phyloP scores from a whole-genome alignment of 2,113 vertebrate species.

The Acanthochromis polyacanthus region DNA sequence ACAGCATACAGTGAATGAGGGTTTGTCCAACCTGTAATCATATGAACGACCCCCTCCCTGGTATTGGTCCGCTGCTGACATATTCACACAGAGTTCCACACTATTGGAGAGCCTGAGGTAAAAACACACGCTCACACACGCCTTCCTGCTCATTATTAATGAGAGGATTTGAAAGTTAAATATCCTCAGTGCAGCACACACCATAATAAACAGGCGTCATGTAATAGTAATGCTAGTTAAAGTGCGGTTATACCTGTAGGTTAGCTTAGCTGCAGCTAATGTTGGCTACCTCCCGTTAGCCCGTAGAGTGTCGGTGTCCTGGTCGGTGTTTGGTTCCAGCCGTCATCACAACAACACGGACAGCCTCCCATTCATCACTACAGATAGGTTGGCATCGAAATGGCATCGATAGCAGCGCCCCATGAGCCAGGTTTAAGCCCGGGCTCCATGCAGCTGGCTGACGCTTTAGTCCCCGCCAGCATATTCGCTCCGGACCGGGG shows the following conservation, averaged over 20 bases:
- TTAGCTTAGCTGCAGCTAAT: background rate
- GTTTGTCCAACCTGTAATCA: slow-evolving; percentile 45
- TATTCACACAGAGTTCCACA: background rate
- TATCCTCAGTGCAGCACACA: background rate
- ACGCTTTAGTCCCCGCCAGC: slow-evolving; percentile 90
- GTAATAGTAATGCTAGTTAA: background rate
- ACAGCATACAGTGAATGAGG: slow-evolving; percentile 2
- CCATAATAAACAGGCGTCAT: background rate
- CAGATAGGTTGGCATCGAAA: slow-evolving; percentile 55
- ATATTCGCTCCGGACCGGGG: slow-evolving; percentile 93
- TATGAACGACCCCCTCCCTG: slow-evolving; percentile 63
- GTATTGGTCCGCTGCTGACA: slow-evolving; percentile 54
- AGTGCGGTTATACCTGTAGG: background rate
- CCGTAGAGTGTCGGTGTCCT: background rate
- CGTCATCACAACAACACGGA: slow-evolving; percentile 44
- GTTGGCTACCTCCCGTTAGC: background rate
- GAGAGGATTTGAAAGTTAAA: slow-evolving; percentile 30
- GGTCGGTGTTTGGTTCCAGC: background rate
- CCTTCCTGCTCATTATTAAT: slow-evolving; percentile 56
- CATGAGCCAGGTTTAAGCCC: slow-evolving; percentile 75
- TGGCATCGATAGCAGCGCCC: slow-evolving; percentile 82
- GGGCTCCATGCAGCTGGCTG: slow-evolving; percentile 74
- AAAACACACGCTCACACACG: background rate
- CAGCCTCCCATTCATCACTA: slow-evolving; percentile 18
- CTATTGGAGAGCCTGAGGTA: slow-evolving; percentile 48